Evolutionary conservation across 2,113 vertebrate species (phyloP), one percentile per base, ranked within the genome.

Genomic region (Malurus cyaneus): DNA sequence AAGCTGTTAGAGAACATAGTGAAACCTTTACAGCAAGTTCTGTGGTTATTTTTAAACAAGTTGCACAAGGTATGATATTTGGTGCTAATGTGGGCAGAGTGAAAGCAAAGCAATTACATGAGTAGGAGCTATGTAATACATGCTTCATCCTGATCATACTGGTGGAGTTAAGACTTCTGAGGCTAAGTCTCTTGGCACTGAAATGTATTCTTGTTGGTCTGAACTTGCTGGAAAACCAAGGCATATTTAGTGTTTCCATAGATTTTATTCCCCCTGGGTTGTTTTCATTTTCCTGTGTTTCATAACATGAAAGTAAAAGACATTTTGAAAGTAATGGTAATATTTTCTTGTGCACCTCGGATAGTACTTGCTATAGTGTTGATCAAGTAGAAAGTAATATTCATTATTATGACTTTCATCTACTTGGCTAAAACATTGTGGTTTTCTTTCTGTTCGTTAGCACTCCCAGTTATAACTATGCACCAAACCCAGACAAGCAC

Each of bases 381-480:
- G 67, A 60, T 80, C 29, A 86, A 78, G 62, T n/a, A 52, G 52
- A 67, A 86, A n/a, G 80, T 39, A 65, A 18, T 57, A n/a, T 12
- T 42, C 10, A 6, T 67, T 66, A n/a, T 17, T 23, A 1, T n/a
- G 36, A 11, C 4, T 59, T 92, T 91, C 69, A 89, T 79, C 60
- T 80, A 12, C 11, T 19, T 18, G 57, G 28, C 44, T 96, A 67
- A 96, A 78, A 4, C 18, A 36, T 64, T 73, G 14, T 85, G 28
- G 4, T 74, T 78, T 73, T 72, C 46, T 84, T 39, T 88, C 52
- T 86, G 9, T 80, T 82, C 46, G 18, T 78, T 96, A 99, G 99
- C 97, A 99, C 99, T 16, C 99, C 99, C 0, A 99, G 99, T 97
- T 99, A 99, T 71, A 99, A 99, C 98, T 98, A 99, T 4, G 99